Percentiles rank a stretch among this genome's conserved stretches.
Conservation (phyloP, 1,140 invertebrate genomes). For the Bombus pascuorum region DNA sequence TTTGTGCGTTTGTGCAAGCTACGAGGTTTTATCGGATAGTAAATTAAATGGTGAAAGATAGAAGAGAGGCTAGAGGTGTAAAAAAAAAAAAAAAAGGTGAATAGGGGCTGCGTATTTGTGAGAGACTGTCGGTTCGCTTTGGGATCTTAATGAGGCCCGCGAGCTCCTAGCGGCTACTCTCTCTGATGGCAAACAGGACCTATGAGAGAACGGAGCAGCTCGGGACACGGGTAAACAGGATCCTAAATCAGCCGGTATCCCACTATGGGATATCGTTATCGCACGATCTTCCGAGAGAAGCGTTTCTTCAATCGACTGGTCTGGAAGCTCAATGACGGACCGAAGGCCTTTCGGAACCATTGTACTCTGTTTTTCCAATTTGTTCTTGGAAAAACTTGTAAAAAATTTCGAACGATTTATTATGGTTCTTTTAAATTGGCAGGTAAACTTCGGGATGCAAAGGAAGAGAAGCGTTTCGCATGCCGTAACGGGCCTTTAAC, state of each 20-base stretch:
- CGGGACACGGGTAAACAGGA: constrained; percentile 40
- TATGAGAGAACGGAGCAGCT: background rate
- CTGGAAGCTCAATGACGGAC: background rate
- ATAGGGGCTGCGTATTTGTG: background rate
- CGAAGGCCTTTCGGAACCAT: background rate
- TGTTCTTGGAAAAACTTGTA: background rate
- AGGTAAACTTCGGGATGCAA: background rate
- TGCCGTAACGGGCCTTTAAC: constrained; percentile 2
- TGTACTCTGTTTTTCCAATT: constrained; percentile 2
- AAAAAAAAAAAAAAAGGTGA: background rate
- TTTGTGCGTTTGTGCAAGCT: background rate
- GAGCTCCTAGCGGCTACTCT: constrained; percentile 9
- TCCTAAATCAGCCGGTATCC: constrained; percentile 51
- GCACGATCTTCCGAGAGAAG: constrained; percentile 26
- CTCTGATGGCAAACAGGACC: constrained; percentile 16
- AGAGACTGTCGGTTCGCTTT: constrained; percentile 32
- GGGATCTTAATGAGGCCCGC: constrained; percentile 41
- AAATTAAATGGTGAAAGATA: constrained; percentile 16
- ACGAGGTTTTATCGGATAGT: background rate
- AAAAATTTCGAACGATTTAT: background rate
- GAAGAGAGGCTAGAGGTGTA: background rate
- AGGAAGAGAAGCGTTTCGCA: constrained; percentile 6
- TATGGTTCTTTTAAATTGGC: background rate
- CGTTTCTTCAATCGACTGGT: constrained; percentile 15
- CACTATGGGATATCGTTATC: constrained; percentile 41